Evolutionary conservation across 2,113 vertebrate genomes (phyloP).

Genomic region (Macquaria ambigua): DNA sequence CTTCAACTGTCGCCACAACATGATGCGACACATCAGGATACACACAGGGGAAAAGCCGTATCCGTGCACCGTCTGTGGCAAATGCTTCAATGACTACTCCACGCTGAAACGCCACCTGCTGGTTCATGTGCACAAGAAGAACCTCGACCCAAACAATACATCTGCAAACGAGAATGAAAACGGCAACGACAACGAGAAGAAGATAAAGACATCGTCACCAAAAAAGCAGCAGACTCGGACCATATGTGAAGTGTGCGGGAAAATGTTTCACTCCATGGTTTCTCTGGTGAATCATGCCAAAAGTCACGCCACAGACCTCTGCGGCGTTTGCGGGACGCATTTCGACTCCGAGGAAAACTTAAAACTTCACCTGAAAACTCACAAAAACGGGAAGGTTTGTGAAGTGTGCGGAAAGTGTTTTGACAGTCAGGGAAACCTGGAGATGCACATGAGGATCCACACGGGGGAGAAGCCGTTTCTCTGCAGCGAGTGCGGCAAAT

Average conservation of each 20-base stretch:
- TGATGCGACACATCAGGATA: constrained; percentile 73
- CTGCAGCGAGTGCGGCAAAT: constrained; percentile 71
- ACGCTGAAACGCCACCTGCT: constrained; percentile 63
- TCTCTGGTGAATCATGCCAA: constrained; percentile 70
- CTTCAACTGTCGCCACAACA: constrained; percentile 76
- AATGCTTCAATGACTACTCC: constrained; percentile 66
- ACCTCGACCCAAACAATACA: rapidly evolving
- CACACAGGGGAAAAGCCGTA: constrained; percentile 79
- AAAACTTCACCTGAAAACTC: constrained; percentile 60
- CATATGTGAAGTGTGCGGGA: constrained; percentile 61
- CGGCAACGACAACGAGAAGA: rapidly evolving
- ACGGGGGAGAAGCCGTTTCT: constrained; percentile 73
- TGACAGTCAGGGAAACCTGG: constrained; percentile 57
- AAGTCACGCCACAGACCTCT: constrained; percentile 49
- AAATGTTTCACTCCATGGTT: constrained; percentile 62
- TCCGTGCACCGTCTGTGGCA: constrained; percentile 64
- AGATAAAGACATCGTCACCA: rapidly evolving
- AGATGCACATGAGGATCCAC: constrained; percentile 70
- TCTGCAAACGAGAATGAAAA: rapidly evolving
- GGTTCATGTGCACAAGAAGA: constrained; percentile 33
- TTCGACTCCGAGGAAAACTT: constrained; percentile 38
- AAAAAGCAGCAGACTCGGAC: constrained; percentile 28
- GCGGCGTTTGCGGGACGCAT: constrained; percentile 53
- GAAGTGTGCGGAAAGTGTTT: constrained; percentile 71
- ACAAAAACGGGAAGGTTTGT: constrained; percentile 67